These are phyloP conservation scores for Sebastes diploproa DNA, from an alignment of 2,797 vertebrate species.

Conservation along the genomic window DNA sequence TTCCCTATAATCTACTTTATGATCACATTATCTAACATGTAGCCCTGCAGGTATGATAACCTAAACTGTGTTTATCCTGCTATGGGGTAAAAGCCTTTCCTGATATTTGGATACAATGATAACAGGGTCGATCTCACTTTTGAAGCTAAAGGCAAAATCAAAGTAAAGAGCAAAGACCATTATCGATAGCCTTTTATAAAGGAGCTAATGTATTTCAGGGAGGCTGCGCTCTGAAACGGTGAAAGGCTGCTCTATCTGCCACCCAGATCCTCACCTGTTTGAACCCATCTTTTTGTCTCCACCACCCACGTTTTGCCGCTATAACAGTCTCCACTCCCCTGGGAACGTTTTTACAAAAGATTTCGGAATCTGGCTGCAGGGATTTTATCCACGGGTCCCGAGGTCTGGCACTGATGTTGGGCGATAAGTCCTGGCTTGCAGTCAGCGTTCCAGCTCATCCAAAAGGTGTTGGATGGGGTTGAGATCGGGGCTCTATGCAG, in stretches of 20 bases:
- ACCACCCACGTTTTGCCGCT: background rate
- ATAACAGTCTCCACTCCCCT: background rate
- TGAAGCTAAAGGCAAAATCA: background rate
- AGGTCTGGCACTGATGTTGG: background rate
- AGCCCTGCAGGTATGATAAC: slow-evolving; percentile 15
- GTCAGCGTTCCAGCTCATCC: background rate
- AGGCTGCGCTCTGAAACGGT: background rate
- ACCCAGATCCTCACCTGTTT: background rate
- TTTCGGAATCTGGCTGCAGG: background rate
- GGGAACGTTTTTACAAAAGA: background rate
- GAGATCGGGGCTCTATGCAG: background rate
- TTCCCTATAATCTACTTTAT: background rate
- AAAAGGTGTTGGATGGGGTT: background rate
- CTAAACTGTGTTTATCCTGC: slow-evolving; percentile 6
- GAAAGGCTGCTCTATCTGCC: background rate
- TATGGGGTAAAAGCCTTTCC: slow-evolving; percentile 2
- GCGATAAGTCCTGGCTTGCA: background rate
- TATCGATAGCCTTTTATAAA: background rate
- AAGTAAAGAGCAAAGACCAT: background rate
- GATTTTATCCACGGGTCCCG: background rate
- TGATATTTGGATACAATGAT: slow-evolving; percentile 3
- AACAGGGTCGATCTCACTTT: background rate
- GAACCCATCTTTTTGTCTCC: background rate
- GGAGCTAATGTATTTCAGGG: background rate
- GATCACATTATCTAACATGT: slow-evolving; percentile 8